Evolutionary conservation across 2,113 vertebrate species (phyloP).

Genomic region (Neomonachus schauinslandi): DNA sequence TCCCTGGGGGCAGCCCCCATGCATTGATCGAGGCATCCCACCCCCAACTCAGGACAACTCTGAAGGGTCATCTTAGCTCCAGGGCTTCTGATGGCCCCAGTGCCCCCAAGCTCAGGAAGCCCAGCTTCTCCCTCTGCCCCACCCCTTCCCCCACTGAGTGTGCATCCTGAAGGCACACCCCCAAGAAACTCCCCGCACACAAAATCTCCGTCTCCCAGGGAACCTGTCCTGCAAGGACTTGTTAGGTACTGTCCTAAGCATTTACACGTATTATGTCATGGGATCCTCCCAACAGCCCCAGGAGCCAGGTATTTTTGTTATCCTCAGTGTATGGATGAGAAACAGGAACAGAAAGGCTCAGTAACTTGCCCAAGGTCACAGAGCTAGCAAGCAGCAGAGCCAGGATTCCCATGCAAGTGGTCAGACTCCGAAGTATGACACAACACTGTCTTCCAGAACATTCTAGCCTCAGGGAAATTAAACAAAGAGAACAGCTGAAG

Average conservation of each 20-base stretch:
- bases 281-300: background rate
- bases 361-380: background rate
- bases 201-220: background rate
- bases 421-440: background rate
- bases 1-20: no score
- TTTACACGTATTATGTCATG: fast-evolving
- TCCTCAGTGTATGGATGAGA: background rate
- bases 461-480: background rate
- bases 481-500: background rate
- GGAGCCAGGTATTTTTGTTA: background rate
- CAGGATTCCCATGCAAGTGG: background rate
- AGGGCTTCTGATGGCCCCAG: background rate
- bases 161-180: background rate
- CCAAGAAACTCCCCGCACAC: background rate
- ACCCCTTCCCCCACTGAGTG: fast-evolving
- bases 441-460: background rate
- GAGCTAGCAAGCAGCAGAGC: background rate
- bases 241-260: background rate
- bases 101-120: background rate
- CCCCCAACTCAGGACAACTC: no score
- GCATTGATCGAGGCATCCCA: background rate
- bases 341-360: background rate
- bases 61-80: background rate
- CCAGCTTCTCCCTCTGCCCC: background rate
- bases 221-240: background rate